Evolutionary conservation across 2,888 invertebrate genomes (phyloP), one percentile per base, ranked within the genome.

Genomic region (Oxytorus armatus): DNA sequence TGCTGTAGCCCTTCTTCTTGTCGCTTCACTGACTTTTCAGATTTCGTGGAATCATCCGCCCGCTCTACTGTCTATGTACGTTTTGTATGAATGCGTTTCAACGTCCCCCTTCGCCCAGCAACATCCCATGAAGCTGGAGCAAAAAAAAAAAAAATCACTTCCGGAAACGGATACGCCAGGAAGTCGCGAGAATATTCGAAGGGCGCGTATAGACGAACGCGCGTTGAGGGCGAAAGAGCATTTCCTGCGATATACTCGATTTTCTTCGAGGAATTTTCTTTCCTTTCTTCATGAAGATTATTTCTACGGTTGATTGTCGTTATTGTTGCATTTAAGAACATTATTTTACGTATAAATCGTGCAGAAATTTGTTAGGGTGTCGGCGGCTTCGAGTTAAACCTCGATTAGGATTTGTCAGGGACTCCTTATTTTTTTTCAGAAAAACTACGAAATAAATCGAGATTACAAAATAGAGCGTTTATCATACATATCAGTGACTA

Each of bases 1-100:
- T n/a, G n/a, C n/a, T 33, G 21, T 47, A 68, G 68, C 73, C 80
- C 77, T 69, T 77, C 70, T 76, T 77, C 77, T 70, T 53, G 44
- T 61, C 85, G 90, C 86, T 86, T 85, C 84, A 87, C 86, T 89
- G 87, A 89, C 84, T 90, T 90, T 90, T 90, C 89, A 89, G 89
- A 90, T 90, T 90, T 88, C 87, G 86, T 87, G 83, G 88, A 90
- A 90, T 90, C 89, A 89, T 90, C 85, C n/a, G n/a, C n/a, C 74
- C 85, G 65, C 79, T 75, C 61, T 66, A 70, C 36, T 25, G 21
- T 53, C 23, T 18, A 10, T 47, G 39, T 39, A 23, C 49, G 44
- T 44, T 39, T 55, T 75, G 65, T 36, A 44, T 74, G 44, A 49
- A 23, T 39, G 57, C 77, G 36, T 76, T 25, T 42, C 66, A 14